Evolutionary conservation across 2,113 vertebrate genomes (phyloP), one percentile per base, ranked within the genome.

Genomic region (Silurus asotus): DNA sequence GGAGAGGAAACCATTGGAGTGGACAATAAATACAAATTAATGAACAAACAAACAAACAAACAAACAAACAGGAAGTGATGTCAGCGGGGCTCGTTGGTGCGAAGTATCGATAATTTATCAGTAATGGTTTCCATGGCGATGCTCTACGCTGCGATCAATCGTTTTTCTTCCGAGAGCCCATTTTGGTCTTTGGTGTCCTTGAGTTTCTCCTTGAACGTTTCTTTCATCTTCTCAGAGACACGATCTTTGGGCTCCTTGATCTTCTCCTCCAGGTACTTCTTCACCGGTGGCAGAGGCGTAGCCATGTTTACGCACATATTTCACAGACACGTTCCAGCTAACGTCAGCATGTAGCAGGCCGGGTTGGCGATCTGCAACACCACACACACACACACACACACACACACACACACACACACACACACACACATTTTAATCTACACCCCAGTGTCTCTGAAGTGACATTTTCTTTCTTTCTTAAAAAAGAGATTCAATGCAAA

Each of bases 311-410:
- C 98, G 95, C 2, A 99, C 94, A 79, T 98, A 99, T 89, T 98
- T 97, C 74, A 99, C 95, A 97, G 88, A 0, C 98, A 99, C 0
- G 98, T 99, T 88, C 98, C 98, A 49, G 97, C 98, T 91, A 99
- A 90, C 23, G 98, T 99, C 91, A 96, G 96, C 0, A 96, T 96
- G 59, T 99, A 99, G 65, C 98, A 94, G 45, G 96, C 97, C 81
- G 98, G 98, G 0, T 98, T 99, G 86, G 97, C 96, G 84, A 99
- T 97, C 98, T 99, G 90, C 6, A 89, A 37, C 28, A 37, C 28
- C 28, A 37, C 28, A 37, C 28, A 87, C 67, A 87, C 89, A 80
- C 37, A 37, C 37, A 90, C 59, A 84, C 84, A 76, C 79, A 81
- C 77, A 45, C 37, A 51, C 1, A 64, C 14, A 69, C 37, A 49